These are phyloP conservation scores for Phenacoccus solenopsis DNA, from an alignment of 1,140 invertebrate genomes.

Conservation along the genomic window DNA sequence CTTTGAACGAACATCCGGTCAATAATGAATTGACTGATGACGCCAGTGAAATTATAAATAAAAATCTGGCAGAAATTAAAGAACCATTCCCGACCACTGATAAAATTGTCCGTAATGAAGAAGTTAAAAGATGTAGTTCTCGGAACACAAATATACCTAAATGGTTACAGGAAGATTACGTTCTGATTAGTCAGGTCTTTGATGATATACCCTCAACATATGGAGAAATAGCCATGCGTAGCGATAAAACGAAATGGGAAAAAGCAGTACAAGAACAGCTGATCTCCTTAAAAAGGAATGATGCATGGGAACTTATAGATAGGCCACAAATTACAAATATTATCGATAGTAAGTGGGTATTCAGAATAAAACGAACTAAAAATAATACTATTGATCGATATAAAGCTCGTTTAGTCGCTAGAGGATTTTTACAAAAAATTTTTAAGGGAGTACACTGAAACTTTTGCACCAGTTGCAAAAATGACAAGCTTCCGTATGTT, in stretches of 20 bases:
- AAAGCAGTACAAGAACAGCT: constrained; percentile 25
- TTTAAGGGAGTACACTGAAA: constrained; percentile 33
- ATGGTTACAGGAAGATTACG: too few relatives aligned
- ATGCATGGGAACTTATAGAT: constrained; percentile 19
- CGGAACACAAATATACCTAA: too few relatives aligned
- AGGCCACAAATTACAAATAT: constrained; percentile 15
- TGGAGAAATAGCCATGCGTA: constrained; percentile 21
- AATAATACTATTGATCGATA: too few relatives aligned
- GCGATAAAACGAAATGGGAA: constrained; percentile 21
- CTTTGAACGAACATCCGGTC: too few relatives aligned
- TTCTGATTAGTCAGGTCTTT: background rate
- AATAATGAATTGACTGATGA: too few relatives aligned
- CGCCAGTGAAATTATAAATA: too few relatives aligned
- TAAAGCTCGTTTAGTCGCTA: constrained; percentile 26
- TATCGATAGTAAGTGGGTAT: constrained; percentile 25
- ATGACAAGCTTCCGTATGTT: constrained; percentile 32
- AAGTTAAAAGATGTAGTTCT: too few relatives aligned
- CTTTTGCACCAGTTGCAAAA: constrained; percentile 31
- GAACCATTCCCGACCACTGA: too few relatives aligned
- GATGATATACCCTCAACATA: background rate
- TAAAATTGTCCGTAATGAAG: too few relatives aligned
- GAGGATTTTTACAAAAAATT: constrained; percentile 25
- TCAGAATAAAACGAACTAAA: constrained; percentile 19
- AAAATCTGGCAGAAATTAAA: too few relatives aligned
- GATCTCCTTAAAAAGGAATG: constrained; percentile 19